phyloP scores from a whole-genome alignment of 2,797 vertebrate genomes.

The Anisognathus igniventris region DNA sequence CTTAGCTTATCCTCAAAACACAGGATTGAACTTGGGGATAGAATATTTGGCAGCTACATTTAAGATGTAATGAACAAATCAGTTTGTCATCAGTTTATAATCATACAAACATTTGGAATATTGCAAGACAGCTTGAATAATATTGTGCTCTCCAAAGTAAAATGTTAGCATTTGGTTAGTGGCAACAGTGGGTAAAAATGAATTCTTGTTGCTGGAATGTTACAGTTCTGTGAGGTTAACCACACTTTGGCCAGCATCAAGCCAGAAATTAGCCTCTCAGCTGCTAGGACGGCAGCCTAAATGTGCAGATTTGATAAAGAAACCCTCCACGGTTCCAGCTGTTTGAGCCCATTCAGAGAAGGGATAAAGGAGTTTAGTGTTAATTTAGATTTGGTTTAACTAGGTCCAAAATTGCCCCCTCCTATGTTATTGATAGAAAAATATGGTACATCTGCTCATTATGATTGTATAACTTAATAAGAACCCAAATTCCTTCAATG shows the following conservation, averaged over 20 bases:
- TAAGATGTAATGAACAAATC: conserved; percentile 44
- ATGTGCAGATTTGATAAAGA: not conserved
- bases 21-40: not conserved
- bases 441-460: not conserved
- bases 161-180: conserved; percentile 48
- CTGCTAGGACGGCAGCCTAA: not conserved
- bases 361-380: not conserved
- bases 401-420: not conserved
- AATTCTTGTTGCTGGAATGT: conserved; percentile 19
- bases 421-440: not conserved
- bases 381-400: not conserved
- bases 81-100: conserved; percentile 51
- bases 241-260: conserved; percentile 29
- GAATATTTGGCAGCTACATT: conserved; percentile 13
- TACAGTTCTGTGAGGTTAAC: conserved; percentile 54
- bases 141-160: conserved; percentile 10
- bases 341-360: not conserved
- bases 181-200: conserved; percentile 13
- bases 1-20: not conserved
- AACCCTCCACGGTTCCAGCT: not conserved
- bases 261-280: not conserved
- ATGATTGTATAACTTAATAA: not conserved
- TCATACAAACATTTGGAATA: conserved; percentile 11
- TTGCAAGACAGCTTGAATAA: conserved; percentile 30
- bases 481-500: not conserved